Evolutionary conservation across 2,888 invertebrate genomes (phyloP), one percentile per base, ranked within the genome.

Genomic region (Acrocyrtus sp.): DNA sequence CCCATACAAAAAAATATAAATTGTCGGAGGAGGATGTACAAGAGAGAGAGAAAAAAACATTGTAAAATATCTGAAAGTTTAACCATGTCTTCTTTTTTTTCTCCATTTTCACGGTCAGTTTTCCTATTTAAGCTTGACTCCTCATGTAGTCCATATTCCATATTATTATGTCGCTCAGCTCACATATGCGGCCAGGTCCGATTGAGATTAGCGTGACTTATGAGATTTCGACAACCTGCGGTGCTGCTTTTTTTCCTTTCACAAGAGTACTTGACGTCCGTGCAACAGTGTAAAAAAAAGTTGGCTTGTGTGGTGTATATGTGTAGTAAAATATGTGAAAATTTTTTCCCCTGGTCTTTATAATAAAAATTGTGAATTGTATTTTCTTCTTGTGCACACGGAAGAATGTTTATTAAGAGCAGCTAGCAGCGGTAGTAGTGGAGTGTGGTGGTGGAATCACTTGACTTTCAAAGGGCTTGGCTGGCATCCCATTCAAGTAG

Each of bases 191-290:
- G 34, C 27, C 27, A 21, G 62, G 57, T 56, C 60, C 60, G 47
- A 62, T 63, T 60, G 61, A 63, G 75, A 75, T 68, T 75, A 65
- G 72, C 75, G 75, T 76, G 75, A 76, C 75, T 76, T 76, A 76
- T 76, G 75, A 65, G 65, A 63, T 75, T 75, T 75, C 63, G 75
- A 75, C 72, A 75, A 72, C 68, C 72, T 72, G 72, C 50, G 72
- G 75, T 72, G 72, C 63, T 72, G 63, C 45, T 60, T n/a, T n/a
- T n/a, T n/a, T n/a, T n/a, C n/a, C n/a, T n/a, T 63, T 56, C 43
- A 65, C 34, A 72, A 65, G 58, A 60, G 43, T 48, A 8, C 63
- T 63, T 63, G 70, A 70, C 63, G 70, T 66, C 50, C 66, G 57
- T 50, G 54, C n/a, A n/a, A n/a, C n/a, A n/a, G n/a, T n/a, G n/a